These are phyloP conservation scores for Clusia tigrina DNA, from an alignment of 2,888 invertebrate species.

Conservation along the genomic window DNA sequence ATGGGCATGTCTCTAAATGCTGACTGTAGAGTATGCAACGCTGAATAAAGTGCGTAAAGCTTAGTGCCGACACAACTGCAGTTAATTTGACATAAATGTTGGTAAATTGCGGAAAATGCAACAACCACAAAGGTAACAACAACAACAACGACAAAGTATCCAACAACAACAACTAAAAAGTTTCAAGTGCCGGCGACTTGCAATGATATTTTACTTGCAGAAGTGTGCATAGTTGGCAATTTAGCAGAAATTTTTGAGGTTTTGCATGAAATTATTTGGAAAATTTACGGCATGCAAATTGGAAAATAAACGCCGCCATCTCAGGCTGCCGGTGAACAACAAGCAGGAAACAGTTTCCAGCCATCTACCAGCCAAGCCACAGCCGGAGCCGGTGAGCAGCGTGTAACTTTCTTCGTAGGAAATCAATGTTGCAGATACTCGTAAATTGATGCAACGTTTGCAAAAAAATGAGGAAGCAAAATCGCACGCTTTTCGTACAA, in stretches of 20 bases:
- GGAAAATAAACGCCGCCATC: not conserved
- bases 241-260: not conserved
- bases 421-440: not conserved
- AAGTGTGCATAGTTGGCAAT: not conserved
- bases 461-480: not conserved
- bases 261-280: not conserved
- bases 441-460: not conserved
- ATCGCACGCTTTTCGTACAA: constrained; percentile 1
- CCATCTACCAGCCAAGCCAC: too few species aligned
- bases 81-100: not conserved
- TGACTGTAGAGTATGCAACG: too few species aligned
- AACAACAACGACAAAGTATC: too few species aligned
- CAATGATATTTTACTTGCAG: too few species aligned
- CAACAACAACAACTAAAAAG: too few species aligned
- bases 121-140: not conserved
- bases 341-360: constrained; percentile 8
- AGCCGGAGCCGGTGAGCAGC: not conserved
- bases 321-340: not conserved
- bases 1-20: too few species aligned
- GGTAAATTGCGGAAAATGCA: not conserved
- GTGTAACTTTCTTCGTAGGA: not conserved
- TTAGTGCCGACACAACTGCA: not conserved
- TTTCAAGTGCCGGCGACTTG: too few species aligned
- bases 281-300: constrained; percentile 6
- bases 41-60: too few species aligned